Base-by-base conservation (phyloP, 2,888 invertebrate genomes). In the Aleiodes leptofemur region DNA sequence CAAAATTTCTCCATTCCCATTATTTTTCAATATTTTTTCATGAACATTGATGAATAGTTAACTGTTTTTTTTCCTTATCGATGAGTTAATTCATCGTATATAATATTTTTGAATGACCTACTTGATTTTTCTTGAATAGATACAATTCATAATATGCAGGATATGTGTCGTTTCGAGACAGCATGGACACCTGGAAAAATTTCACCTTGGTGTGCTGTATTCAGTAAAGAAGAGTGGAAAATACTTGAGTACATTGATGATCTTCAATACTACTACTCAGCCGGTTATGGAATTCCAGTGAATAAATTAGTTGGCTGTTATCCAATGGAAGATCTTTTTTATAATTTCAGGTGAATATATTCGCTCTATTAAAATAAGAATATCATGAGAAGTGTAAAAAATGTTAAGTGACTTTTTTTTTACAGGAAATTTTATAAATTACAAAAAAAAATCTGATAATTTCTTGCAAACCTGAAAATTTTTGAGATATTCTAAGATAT, bases 81-180 rank as follows among this genome's bases (percentile, higher is more conserved):
- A 34, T 6, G 6, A 34, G 34, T 34, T 34, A 4, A 34, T 4
- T 34, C 34, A 3, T 34, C 6, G 6, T 34, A 6, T 34, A 57
- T 57, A 31, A 13, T 13, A 38, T 59, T 48, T 48, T 43, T 9
- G 14, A 23, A 48, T 64, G 8, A n/a, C 16, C 14, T 55, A 16
- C 7, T 16, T 16, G 13, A 16, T 14, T 16, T n/a, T 55, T 55
- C 0, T 23, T 23, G 14, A 14, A 16, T 14, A 64, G 64, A 14
- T 9, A 64, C 64, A 6, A 64, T 64, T 64, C 64, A 64, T 29
- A 64, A 64, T 13, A 93, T 95, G 88, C 95, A 94, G 84, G 93
- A 95, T 77, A 93, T 94, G 90, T 96, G 96, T 82, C 91, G 95
- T 1, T 95, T 93, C 87, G 94, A 95, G 83, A 95, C 94, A 86